Conservation (phyloP, 1,140 invertebrate species). For the Hycleus phaleratus region DNA sequence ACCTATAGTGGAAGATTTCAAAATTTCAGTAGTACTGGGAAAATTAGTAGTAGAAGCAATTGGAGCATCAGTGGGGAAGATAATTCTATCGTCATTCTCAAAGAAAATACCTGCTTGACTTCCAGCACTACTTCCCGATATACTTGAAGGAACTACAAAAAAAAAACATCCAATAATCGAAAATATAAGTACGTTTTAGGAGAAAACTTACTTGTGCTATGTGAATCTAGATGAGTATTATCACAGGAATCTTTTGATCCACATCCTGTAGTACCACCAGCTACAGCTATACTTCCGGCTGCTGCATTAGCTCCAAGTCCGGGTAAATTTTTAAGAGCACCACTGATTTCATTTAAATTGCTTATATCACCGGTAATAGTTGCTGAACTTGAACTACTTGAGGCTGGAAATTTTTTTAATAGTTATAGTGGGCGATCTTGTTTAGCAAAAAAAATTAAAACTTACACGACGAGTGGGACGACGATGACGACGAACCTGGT, state of each 20-base stretch:
- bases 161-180: too few relatives aligned
- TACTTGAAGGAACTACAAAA: too few relatives aligned
- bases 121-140: background rate
- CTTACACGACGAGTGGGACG: conserved; percentile 8
- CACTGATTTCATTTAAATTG: conserved; percentile 4
- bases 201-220: too few relatives aligned
- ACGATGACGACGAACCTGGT: background rate
- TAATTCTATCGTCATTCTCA: too few relatives aligned
- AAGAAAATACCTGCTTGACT: background rate
- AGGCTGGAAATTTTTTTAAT: background rate
- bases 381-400: conserved; percentile 12
- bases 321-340: conserved; percentile 14
- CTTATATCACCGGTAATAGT: conserved; percentile 1
- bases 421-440: background rate
- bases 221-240: background rate
- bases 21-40: background rate
- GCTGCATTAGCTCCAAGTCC: conserved; percentile 2
- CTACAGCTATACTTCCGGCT: conserved; percentile 5
- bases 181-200: too few relatives aligned
- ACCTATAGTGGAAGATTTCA: background rate
- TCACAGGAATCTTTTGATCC: background rate
- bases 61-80: background rate
- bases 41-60: background rate
- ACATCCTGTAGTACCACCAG: background rate
- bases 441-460: background rate